Conservation (phyloP, 2,113 vertebrate genomes). For the Cathartes aura region DNA sequence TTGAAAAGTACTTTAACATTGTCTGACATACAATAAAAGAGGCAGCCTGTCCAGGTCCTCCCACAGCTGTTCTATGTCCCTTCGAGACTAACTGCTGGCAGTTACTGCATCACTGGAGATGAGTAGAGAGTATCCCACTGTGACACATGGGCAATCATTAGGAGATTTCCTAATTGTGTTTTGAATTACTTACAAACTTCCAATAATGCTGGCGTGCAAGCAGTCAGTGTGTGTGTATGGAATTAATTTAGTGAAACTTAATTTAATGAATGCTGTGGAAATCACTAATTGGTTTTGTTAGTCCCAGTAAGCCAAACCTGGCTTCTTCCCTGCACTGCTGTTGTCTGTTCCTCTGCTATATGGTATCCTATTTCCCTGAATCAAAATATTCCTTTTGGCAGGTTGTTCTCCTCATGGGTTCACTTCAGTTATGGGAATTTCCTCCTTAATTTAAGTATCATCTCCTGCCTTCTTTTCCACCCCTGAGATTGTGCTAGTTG, state of each 20-base stretch:
- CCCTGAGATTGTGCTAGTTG: neutral
- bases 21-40: neutral
- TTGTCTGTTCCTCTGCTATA: neutral
- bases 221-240: neutral
- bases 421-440: neutral
- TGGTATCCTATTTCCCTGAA: neutral
- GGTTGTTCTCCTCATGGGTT: neutral
- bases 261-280: constrained; percentile 15
- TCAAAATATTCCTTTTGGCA: neutral
- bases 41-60: neutral
- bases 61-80: neutral
- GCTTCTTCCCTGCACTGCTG: neutral
- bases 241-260: constrained; percentile 38
- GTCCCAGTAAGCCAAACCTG: neutral
- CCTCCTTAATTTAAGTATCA: neutral
- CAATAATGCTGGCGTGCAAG: neutral
- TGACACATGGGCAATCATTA: neutral
- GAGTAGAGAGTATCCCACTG: neutral
- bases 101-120: neutral
- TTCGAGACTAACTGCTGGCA: constrained; percentile 3
- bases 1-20: neutral
- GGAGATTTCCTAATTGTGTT: constrained; percentile 37
- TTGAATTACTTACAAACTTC: constrained; percentile 25
- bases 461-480: neutral
- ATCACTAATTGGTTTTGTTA: constrained; percentile 8